Base-by-base conservation (phyloP, 2,113 vertebrate genomes). In the Seriola dumerili region DNA sequence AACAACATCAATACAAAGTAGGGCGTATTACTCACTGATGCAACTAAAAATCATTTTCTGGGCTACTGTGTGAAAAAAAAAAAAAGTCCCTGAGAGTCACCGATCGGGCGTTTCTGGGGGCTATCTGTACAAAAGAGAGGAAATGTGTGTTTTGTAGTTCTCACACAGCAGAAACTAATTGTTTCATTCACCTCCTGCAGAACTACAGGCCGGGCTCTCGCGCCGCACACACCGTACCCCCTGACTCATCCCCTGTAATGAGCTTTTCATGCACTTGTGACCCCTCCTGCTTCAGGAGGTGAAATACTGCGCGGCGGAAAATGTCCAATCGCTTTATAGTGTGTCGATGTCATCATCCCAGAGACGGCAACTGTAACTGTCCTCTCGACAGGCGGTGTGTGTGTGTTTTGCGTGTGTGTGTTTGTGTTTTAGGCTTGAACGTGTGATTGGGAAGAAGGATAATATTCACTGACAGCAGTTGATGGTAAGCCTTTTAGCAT, bases 391-490 rank as follows among this genome's bases (percentile, higher is more conserved):
- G 34, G 48, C 76, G 58, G 11, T 23, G 11, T 40, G 21, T 59
- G 54, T 19, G 32, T 25, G 29, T 25, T n/a, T n/a, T n/a, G n/a
- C n/a, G 32, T 25, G 54, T 50, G 64, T 48, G 52, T 9, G 76
- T 65, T 61, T 55, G 59, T 21, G 14, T 50, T 80, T 73, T 73
- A 38, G 50, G 78, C 65, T 58, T 9, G 70, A 38, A 48, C 59
- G 32, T 64, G 72, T 88, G 72, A 62, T 69, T 44, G 46, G 71
- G 83, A 72, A 50, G 52, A 63, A 44, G 46, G 61, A 81, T 93
- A 94, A 94, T 89, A 61, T 77, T 81, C 62, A 74, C 44, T 85
- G 93, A 93, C 91, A 92, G 91, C 76, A 70, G 83, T 91, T 86
- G 90, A 90, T 61, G 38, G 54, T 85, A 13, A 88, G 90, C 88